Conservation (phyloP, 2,888 invertebrate species). For the Cecidostiba fungosa region DNA sequence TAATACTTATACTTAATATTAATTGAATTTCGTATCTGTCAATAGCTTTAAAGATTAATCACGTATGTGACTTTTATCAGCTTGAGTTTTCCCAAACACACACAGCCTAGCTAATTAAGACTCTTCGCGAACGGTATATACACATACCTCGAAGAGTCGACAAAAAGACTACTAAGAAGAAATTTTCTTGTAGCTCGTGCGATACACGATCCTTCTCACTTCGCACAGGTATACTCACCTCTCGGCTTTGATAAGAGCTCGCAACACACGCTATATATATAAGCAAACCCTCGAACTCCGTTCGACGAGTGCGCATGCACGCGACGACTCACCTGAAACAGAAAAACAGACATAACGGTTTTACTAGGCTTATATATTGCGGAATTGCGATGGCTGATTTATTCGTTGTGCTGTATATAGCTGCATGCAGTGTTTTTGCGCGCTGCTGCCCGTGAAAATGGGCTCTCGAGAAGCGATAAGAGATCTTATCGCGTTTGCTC, state of each 20-base stretch:
- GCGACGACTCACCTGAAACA: conserved; percentile 33
- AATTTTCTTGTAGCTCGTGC: neutral
- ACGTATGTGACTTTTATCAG: neutral
- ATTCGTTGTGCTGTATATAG: neutral
- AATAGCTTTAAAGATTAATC: too few species aligned
- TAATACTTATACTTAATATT: too few species aligned
- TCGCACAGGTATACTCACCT: neutral
- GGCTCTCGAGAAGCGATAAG: neutral
- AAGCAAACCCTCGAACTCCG: neutral
- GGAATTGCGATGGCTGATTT: neutral
- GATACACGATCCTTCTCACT: neutral
- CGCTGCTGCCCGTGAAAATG: conserved; percentile 6
- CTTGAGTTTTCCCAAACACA: neutral
- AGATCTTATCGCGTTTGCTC: neutral
- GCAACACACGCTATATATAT: neutral
- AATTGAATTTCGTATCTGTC: too few species aligned
- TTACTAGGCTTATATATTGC: neutral
- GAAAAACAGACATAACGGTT: conserved; percentile 16
- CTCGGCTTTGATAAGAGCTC: neutral
- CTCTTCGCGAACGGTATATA: neutral
- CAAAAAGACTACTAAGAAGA: neutral
- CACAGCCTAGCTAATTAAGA: neutral
- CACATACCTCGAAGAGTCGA: neutral
- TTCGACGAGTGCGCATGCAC: neutral
- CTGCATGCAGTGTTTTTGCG: neutral